phyloP scores from a whole-genome alignment of 2,797 vertebrate species.

The Artibeus jamaicensis region DNA sequence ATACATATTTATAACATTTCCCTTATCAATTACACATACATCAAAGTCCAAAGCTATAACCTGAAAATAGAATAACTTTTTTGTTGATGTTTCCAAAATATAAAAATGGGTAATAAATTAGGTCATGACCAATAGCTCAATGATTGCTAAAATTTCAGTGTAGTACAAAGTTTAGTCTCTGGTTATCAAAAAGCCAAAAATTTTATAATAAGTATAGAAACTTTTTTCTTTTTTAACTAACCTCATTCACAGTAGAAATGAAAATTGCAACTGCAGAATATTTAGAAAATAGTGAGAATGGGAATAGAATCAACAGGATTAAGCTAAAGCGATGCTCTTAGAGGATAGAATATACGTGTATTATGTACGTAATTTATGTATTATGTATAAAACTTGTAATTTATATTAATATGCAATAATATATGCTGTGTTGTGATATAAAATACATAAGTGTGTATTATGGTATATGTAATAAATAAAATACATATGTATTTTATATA shows the following conservation, averaged over 20 bases:
- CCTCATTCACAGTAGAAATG: neutral
- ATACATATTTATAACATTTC: neutral
- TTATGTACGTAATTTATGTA: neutral
- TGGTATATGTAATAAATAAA: neutral
- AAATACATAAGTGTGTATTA: neutral
- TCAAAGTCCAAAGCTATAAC: neutral
- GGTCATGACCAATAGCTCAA: neutral
- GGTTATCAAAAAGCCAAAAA: neutral
- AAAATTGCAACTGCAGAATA: neutral
- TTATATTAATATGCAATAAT: neutral
- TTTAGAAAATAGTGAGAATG: neutral
- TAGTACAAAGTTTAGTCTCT: neutral
- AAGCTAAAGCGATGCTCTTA: neutral
- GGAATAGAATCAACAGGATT: neutral
- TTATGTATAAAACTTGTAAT: neutral
- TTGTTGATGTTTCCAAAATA: neutral
- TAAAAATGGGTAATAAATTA: neutral
- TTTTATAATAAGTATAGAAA: neutral
- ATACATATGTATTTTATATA: neutral
- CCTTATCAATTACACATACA: neutral
- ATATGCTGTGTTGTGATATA: neutral
- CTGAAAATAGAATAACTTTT: neutral
- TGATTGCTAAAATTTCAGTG: neutral
- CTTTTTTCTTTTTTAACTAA: neutral
- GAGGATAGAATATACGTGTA: neutral